These are phyloP conservation scores for Pasiphila rectangulata DNA, from an alignment of 2,888 invertebrate species.

Conservation along the genomic window DNA sequence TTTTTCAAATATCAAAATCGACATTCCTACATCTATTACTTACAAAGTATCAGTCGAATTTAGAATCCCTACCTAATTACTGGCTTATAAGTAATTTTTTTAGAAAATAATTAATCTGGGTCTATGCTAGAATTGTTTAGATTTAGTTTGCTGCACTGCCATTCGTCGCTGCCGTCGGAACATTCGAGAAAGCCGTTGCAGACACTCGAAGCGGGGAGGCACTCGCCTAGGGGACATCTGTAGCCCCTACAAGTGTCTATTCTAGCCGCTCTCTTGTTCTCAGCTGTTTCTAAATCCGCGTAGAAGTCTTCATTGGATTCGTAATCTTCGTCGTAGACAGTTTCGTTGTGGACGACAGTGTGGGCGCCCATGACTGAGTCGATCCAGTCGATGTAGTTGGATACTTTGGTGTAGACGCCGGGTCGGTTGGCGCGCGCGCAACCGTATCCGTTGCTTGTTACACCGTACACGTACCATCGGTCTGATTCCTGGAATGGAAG, in stretches of 20 bases:
- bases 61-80: conserved; percentile 58
- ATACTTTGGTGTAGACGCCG: conserved; percentile 90
- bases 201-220: conserved; percentile 84
- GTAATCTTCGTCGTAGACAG: conserved; percentile 39
- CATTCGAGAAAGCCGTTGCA: conserved; percentile 91
- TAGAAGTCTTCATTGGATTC: conserved; percentile 59
- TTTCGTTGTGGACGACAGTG: conserved; percentile 51
- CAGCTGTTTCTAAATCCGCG: conserved; percentile 66
- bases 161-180: conserved; percentile 87
- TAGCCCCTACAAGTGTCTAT: conserved; percentile 83
- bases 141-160: conserved; percentile 71
- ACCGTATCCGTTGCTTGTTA: conserved; percentile 90
- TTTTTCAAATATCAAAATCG: conserved; percentile 29
- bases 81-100: conserved; percentile 57
- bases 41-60: conserved; percentile 77
- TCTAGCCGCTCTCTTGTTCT: conserved; percentile 56
- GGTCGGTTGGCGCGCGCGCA: conserved; percentile 89
- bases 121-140: conserved; percentile 53
- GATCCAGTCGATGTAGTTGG: conserved; percentile 88
- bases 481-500: conserved; percentile 75
- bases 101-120: conserved; percentile 51
- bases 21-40: conserved; percentile 50
- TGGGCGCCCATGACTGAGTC: conserved; percentile 74
- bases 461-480: conserved; percentile 81
- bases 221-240: conserved; percentile 88